Evolutionary conservation across 2,113 vertebrate species (phyloP).

Genomic region (Erinaceus europaeus): DNA sequence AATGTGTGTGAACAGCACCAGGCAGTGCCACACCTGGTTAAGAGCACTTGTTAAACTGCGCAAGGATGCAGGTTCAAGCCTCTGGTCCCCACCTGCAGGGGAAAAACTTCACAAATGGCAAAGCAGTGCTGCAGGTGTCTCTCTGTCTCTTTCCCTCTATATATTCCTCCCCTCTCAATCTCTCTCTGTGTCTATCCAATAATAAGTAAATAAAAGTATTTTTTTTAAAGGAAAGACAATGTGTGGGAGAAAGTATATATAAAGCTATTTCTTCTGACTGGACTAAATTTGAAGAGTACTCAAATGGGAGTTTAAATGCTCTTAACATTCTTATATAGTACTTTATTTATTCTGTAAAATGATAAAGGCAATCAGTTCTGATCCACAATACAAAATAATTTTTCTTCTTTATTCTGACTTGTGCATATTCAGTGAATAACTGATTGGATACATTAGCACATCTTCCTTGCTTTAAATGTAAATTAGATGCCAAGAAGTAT

Average conservation of each 20-base stretch:
- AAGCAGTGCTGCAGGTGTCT: too few species aligned
- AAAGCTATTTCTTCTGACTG: not conserved
- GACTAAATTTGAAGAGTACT: not conserved
- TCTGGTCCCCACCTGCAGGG: too few species aligned
- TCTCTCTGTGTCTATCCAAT: too few species aligned
- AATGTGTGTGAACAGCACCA: too few species aligned
- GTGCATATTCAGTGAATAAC: too few species aligned
- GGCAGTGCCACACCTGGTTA: too few species aligned
- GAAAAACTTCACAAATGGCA: too few species aligned
- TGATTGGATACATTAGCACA: not conserved
- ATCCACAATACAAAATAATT: not conserved
- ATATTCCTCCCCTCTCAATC: too few species aligned
- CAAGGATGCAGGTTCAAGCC: too few species aligned
- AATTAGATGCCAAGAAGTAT: not conserved
- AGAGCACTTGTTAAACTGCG: too few species aligned
- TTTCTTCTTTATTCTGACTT: not conserved
- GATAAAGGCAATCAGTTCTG: not conserved
- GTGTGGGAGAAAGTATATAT: not conserved
- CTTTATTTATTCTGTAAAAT: not conserved
- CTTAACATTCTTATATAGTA: not conserved
- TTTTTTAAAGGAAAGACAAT: not conserved
- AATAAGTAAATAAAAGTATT: too few species aligned
- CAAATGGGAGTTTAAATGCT: not conserved
- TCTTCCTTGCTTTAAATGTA: not conserved
- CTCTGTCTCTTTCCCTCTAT: too few species aligned